Base-by-base conservation (phyloP, 53 echinoderm and acorn worm species). In the Luidia sarsii region DNA sequence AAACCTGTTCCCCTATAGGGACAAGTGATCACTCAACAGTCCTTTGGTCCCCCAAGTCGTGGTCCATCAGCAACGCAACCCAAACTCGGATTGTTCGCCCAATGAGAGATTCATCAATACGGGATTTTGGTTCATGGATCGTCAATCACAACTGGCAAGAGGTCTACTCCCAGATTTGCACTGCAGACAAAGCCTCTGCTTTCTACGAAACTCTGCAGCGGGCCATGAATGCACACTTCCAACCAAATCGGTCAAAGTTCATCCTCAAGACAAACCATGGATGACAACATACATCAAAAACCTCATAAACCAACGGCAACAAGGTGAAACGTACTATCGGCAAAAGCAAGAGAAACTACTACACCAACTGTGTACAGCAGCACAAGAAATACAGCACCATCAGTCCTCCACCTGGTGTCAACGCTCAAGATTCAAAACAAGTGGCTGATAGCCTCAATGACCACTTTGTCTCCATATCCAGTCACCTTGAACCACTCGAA, bases 71-170 rank as follows among this genome's bases (percentile, higher is more conserved):
- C 16, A 69, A 46, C 70, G 13, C 20, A 48, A n/a, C 4, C 2
- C 31, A 10, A 1, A 46, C 7, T 3, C 19, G 46, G 9, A 39
- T 43, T 7, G 46, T 43, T 13, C 41, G 70, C 9, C 70, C 70
- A 69, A 69, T 69, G 70, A 69, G 21, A n/a, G 70, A 69, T 15
- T 69, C 70, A n/a, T 28, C 74, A 52, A 56, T 74, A 2, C 52
- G 74, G 31, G 52, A 52, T 4, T 74, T 52, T 55, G 74, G 74
- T 7, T 3, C 30, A 33, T 30, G 74, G 56, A 32, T 74, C 1
- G 37, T 51, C 15, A 5, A 74, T 4, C 54, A 74, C 33, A 33
- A 15, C 21, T 55, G 74, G 74, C 7, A 9, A 15, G 74, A 74
- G 51, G 55, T 74, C 8, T 54, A 31, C 22, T 3, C 10, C 16